Evolutionary conservation across 2,113 vertebrate species (phyloP).

Genomic region (Arenaria interpres): DNA sequence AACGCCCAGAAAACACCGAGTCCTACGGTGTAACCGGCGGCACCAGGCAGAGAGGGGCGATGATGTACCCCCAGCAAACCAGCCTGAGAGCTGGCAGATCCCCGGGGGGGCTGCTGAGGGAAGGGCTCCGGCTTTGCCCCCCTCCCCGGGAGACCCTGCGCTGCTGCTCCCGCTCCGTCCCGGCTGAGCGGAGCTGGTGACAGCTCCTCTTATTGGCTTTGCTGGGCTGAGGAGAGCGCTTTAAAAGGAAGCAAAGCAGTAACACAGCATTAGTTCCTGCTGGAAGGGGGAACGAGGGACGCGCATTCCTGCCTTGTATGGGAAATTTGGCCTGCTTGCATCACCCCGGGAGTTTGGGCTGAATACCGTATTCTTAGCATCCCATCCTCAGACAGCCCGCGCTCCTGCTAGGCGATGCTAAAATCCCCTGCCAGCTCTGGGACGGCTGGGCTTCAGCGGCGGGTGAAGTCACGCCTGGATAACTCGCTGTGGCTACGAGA

Average conservation of each 20-base stretch:
- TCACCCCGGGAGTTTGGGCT: constrained; percentile 28
- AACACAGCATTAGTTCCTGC: background rate
- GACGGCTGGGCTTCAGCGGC: background rate
- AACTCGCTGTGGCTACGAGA: fast-evolving
- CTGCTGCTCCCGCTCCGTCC: background rate
- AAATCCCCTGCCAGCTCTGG: background rate
- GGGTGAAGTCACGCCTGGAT: background rate
- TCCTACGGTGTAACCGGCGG: fast-evolving
- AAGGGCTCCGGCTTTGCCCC: background rate
- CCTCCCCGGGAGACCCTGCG: background rate
- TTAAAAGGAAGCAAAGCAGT: constrained; percentile 59
- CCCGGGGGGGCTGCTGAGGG: fast-evolving
- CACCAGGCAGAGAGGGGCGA: background rate
- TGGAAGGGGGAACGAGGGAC: background rate
- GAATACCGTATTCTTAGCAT: background rate
- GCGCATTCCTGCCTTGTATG: constrained; percentile 41
- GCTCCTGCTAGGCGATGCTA: background rate
- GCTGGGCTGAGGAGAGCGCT: constrained; percentile 2
- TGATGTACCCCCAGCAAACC: background rate
- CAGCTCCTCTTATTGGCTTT: background rate
- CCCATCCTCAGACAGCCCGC: background rate
- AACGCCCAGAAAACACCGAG: background rate
- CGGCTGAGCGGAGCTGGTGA: background rate
- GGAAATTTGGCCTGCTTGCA: constrained; percentile 33
- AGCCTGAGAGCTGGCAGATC: background rate